A percentile compares a stretch with the other conserved stretches of the same genome.
Conservation (phyloP, 2,113 vertebrate genomes). For the human region GRCh38 chr1:46534501-46535000, state of each 20-base stretch:
- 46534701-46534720: not conserved
- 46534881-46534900: not conserved
- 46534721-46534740: not conserved
- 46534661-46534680: not conserved
- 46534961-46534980: not conserved
- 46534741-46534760: not conserved
- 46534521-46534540: conserved; percentile 39
- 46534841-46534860: not conserved
- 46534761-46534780: not conserved
- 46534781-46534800: not conserved
- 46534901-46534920: not conserved
- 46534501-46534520: not conserved
- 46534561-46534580: not conserved
- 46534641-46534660: conserved; percentile 45
- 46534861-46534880: not conserved
- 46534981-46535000: not conserved
- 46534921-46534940: not conserved
- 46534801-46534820: not conserved
- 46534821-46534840: not conserved
- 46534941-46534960: not conserved
- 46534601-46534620: not conserved
- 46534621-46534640: not conserved
- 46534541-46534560: not conserved
- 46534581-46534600: conserved; percentile 29
- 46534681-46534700: not conserved